Evolutionary conservation across 2,113 vertebrate species (phyloP).

Genomic region (Scomber scombrus): DNA sequence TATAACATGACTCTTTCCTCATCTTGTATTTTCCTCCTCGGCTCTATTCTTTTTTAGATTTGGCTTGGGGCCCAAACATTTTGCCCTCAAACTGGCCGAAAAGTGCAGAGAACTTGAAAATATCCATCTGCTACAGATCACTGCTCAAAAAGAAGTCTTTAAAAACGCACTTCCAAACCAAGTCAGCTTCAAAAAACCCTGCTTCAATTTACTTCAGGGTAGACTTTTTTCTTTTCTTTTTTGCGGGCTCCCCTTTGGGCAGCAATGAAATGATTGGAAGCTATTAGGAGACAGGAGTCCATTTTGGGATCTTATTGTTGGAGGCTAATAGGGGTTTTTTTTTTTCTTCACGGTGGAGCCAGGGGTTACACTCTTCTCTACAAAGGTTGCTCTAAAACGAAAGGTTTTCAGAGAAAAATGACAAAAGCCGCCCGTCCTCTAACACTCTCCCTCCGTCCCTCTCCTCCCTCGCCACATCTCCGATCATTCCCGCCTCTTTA

Average conservation of each 20-base stretch:
- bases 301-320: conserved; percentile 47
- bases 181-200: conserved; percentile 56
- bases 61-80: conserved; percentile 21
- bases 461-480: not conserved
- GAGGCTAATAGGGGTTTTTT: conserved; percentile 20
- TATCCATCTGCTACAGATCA: conserved; percentile 56
- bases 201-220: conserved; percentile 48
- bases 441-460: not conserved
- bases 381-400: conserved; percentile 33
- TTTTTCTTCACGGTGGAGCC: conserved; percentile 21
- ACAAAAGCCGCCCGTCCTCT: conserved; percentile 10
- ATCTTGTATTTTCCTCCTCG: not conserved
- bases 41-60: conserved; percentile 4
- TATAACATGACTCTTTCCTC: not conserved
- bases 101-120: conserved; percentile 43
- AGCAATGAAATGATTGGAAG: conserved; percentile 48
- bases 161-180: conserved; percentile 25
- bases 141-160: conserved; percentile 54
- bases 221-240: conserved; percentile 18
- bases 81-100: conserved; percentile 13
- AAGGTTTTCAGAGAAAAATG: conserved; percentile 35
- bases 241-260: conserved; percentile 12
- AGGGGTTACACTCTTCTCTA: conserved; percentile 27
- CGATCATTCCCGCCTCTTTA: conserved; percentile 51
- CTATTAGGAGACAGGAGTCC: conserved; percentile 52